Conservation (phyloP, 2,113 vertebrate species). For the Pyxicephalus adspersus region DNA sequence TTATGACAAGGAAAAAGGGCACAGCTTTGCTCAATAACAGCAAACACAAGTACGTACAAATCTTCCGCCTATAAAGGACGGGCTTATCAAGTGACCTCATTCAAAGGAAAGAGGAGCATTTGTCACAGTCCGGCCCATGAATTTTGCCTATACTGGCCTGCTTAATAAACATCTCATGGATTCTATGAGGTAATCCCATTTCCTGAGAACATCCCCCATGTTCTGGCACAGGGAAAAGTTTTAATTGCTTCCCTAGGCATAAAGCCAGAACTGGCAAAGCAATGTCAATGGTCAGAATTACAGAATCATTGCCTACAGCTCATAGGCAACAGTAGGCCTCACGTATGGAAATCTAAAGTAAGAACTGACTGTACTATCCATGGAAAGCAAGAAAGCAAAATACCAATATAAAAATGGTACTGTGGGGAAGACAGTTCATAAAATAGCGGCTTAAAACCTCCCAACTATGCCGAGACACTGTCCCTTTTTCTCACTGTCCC, state of each 20-base stretch:
- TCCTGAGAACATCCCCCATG: background rate
- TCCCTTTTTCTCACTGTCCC: too few relatives aligned
- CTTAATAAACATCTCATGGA: conserved; percentile 9
- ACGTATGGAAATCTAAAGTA: too few relatives aligned
- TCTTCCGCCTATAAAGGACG: background rate
- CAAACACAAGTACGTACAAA: too few relatives aligned
- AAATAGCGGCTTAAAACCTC: too few relatives aligned
- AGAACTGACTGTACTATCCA: too few relatives aligned
- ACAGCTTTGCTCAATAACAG: background rate
- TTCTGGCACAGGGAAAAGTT: conserved; percentile 8
- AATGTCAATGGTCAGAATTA: background rate
- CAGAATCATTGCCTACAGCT: too few relatives aligned
- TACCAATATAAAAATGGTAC: too few relatives aligned
- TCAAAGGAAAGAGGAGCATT: background rate
- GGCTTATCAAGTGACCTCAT: background rate
- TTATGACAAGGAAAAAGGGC: background rate
- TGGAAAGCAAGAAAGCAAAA: too few relatives aligned
- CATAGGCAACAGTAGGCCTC: too few relatives aligned
- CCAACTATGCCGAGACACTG: too few relatives aligned
- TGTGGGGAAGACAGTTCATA: too few relatives aligned
- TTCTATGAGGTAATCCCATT: background rate
- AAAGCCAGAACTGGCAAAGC: background rate
- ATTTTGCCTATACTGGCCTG: background rate
- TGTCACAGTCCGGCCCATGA: background rate
- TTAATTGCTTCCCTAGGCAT: conserved; percentile 19